Base-by-base conservation (phyloP, 2,888 invertebrate genomes). In the Celastrina argiolus region DNA sequence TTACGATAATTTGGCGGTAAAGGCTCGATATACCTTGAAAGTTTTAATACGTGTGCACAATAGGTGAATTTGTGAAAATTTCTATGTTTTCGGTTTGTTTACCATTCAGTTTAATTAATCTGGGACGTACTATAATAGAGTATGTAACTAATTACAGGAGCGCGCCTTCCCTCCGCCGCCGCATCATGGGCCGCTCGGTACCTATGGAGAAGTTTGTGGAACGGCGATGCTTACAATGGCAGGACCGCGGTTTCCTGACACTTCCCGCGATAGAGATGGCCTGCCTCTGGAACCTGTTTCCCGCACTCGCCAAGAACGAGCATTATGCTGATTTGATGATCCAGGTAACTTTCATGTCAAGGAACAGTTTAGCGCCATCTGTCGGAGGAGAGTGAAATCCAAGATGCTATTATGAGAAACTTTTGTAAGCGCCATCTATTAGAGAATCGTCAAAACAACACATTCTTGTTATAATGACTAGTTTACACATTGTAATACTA, bases 141-240 rank as follows among this genome's bases (percentile, higher is more conserved):
- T 22, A 5, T 59, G 1, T 61, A 18, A 61, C n/a, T 10, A 51
- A 45, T 22, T 1, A 45, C 70, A 96, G 96, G 74, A 93, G 95
- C 74, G 96, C 97, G 5, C 96, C 98, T 2, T 92, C 92, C 65
- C 94, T 94, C 83, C 97, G 97, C 77, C 97, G 98, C 79, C 93
- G 96, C 67, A 97, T 99, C 66, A 98, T 98, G 36, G 99, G 99
- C 0, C 99, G 99, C 87, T 98, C 98, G 0, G 87, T 99, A 71
- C 99, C 99, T 1, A 96, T 98, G 94, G 99, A 99, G 85, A 99
- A 99, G 84, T 99, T 98, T 86, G 96, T 96, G 59, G 94, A 97
- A n/a, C 95, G 95, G 78, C 97, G 97, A 74, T 94, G 97, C 58
- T 94, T 94, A 72, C 93, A 97, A 64, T 98, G 94, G 85, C 92